Conservation (phyloP, 2,888 invertebrate genomes). For the Timema podura region DNA sequence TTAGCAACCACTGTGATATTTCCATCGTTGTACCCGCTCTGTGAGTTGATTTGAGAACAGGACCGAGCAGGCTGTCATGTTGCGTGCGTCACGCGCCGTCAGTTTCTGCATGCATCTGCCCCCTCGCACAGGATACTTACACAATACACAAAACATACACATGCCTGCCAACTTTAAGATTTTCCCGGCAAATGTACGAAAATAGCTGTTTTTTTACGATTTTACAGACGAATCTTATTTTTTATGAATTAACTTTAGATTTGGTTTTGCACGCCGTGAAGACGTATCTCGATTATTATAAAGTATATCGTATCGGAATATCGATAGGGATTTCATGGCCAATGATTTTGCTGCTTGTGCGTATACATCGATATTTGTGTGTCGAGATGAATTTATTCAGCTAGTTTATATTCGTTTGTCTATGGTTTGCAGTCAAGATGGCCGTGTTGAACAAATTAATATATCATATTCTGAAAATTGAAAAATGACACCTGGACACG, state of each 20-base stretch:
- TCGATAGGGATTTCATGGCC: not conserved
- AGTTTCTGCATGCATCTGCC: no score
- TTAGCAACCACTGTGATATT: no score
- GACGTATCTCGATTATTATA: not conserved
- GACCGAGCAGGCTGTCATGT: no score
- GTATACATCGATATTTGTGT: not conserved
- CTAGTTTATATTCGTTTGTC: not conserved
- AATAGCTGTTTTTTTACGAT: conserved; percentile 9
- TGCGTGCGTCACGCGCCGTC: no score
- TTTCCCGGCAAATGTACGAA: not conserved
- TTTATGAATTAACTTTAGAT: not conserved
- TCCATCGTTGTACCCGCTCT: no score
- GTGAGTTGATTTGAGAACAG: no score
- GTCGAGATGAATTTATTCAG: no score
- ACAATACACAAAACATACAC: no score
- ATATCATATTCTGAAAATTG: no score
- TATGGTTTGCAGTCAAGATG: not conserved
- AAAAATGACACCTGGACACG: no score
- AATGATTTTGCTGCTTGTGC: not conserved
- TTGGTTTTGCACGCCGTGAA: not conserved
- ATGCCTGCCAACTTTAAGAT: conserved; percentile 8
- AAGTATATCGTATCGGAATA: not conserved
- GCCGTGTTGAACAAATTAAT: not conserved
- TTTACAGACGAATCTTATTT: not conserved
- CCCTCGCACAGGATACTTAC: no score